A percentile compares a stretch with the other conserved stretches of the same genome.
Evolutionary conservation across 2,113 vertebrate genomes (phyloP).

Genomic region (Pteropus alecto): DNA sequence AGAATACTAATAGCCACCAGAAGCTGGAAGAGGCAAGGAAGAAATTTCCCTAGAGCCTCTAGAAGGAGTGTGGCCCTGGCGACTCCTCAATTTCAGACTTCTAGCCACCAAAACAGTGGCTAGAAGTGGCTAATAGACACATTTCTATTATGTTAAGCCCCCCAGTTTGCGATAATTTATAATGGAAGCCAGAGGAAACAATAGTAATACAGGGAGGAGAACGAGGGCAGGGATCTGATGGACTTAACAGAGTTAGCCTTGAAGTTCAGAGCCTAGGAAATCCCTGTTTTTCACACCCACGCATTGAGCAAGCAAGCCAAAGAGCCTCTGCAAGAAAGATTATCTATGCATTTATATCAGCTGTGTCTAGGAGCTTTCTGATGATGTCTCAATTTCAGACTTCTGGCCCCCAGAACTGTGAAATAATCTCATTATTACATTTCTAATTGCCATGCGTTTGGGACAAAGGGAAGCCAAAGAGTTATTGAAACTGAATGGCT

Average conservation of each 20-base stretch:
- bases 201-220: neutral
- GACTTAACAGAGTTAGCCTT: neutral
- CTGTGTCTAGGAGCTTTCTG: neutral
- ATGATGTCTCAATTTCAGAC: too few relatives aligned
- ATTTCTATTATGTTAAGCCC: neutral
- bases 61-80: neutral
- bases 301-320: neutral
- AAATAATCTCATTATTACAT: neutral
- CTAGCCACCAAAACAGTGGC: neutral
- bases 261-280: neutral
- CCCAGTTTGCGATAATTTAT: neutral
- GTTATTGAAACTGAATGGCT: neutral
- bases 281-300: neutral
- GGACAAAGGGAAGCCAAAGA: neutral
- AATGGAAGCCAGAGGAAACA: neutral
- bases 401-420: too few relatives aligned
- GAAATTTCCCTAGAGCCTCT: neutral
- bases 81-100: neutral
- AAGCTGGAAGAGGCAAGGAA: neutral
- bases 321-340: neutral
- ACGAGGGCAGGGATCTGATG: neutral
- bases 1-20: neutral
- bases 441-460: neutral
- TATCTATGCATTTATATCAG: neutral
- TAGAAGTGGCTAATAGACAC: too few relatives aligned